phyloP scores from a whole-genome alignment of 2,888 invertebrate genomes.

The Caenorhabditis panamensis region DNA sequence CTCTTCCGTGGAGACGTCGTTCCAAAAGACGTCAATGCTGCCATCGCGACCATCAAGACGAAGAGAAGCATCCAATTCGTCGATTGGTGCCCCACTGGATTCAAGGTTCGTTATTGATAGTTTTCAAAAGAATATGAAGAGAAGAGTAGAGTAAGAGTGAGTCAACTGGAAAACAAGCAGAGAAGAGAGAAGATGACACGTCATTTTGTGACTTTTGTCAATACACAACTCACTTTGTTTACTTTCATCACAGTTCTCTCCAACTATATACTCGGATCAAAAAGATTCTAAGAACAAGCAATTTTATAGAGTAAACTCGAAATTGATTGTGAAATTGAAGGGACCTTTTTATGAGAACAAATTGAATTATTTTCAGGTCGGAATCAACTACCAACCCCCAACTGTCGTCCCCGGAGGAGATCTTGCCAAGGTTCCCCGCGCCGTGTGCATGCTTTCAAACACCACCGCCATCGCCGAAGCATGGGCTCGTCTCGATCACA shows the following conservation, averaged over 20 bases:
- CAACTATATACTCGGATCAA: not conserved
- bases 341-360: too few species aligned
- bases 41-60: conserved; percentile 80
- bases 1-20: conserved; percentile 81
- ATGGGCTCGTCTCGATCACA: conserved; percentile 88
- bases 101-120: conserved; percentile 69
- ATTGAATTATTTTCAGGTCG: conserved; percentile 81
- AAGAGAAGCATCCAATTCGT: conserved; percentile 80
- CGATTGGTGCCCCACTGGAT: conserved; percentile 80
- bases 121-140: not conserved
- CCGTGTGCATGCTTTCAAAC: conserved; percentile 92
- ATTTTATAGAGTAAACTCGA: too few species aligned
- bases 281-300: not conserved
- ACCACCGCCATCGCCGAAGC: conserved; percentile 84
- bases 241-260: not conserved
- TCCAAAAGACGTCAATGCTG: conserved; percentile 79
- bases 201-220: conserved; percentile 11
- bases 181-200: too few species aligned
- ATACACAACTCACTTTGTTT: not conserved
- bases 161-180: not conserved
- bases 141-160: not conserved
- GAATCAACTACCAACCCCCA: conserved; percentile 82
- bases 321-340: not conserved
- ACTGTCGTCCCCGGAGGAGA: conserved; percentile 94
- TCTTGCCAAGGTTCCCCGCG: conserved; percentile 85